Base-by-base conservation (phyloP, 2,888 invertebrate genomes). In the Dusona sp. region DNA sequence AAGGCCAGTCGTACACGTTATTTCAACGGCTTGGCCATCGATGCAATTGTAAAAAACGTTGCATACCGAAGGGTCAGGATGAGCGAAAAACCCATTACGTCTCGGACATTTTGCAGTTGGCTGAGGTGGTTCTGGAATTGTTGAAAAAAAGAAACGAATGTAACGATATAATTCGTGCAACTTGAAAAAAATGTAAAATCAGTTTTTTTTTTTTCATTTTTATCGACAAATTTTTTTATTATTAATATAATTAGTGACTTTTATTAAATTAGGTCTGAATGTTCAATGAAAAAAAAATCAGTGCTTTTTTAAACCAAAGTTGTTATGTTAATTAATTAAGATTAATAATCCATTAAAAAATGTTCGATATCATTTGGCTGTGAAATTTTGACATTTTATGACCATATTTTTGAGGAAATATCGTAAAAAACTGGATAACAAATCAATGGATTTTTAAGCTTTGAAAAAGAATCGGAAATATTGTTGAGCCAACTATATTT, bases 11-110 rank as follows among this genome's bases (percentile, higher is more conserved):
- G 98, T 97, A 94, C 98, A 98, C 89, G 96, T 96, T 92, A 96
- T 97, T 94, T 97, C 97, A 78, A 96, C 97, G 75, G 96, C 95
- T 42, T 97, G 97, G 77, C 98, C 98, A 88, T 98, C 97, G 92
- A 98, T 98, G 94, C 98, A 98, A 95, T 98, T 98, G 95, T 96
- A 98, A 96, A 98, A 98, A 88, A 97, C 94, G 94, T 98, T 97
- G 95, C 98, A 98, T 22, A 97, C 96, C 7, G 96, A 92, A 0
- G 97, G 95, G 91, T 98, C 97, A 11, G 98, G 98, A 95, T 98
- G 98, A 61, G 98, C 97, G 94, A 98, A 98, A 96, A 98, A 98
- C 70, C 98, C 98, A 94, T 98, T 98, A 91, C 96, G 96, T 88
- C 98, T 96, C 29, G 98, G 98, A 93, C 98, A 98, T 88, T 96